Conservation (phyloP, 2,797 vertebrate species). For the Darevskia mixta region DNA sequence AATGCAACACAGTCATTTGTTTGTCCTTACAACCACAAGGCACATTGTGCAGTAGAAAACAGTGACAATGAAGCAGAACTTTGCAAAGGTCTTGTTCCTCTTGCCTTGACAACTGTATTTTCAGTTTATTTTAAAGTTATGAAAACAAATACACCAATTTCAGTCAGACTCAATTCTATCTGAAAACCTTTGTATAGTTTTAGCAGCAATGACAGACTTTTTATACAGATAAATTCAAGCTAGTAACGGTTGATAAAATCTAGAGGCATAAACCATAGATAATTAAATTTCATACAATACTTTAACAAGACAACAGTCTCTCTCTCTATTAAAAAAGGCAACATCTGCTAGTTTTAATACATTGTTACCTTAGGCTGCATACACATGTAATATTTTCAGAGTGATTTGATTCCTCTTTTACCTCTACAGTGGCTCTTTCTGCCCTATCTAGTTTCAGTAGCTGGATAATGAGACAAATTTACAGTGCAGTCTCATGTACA, state of each 20-base stretch:
- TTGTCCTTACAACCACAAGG: slow-evolving; percentile 11
- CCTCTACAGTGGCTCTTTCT: neutral
- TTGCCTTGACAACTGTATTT: slow-evolving; percentile 16
- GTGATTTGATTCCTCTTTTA: neutral
- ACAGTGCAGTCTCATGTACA: neutral
- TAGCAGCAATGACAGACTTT: slow-evolving; percentile 11
- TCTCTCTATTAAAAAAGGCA: slow-evolving; percentile 45
- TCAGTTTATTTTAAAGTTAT: slow-evolving; percentile 11
- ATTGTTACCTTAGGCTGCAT: slow-evolving; percentile 10
- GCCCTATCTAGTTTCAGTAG: neutral
- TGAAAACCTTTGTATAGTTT: neutral
- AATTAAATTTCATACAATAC: slow-evolving; percentile 3
- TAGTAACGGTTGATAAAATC: slow-evolving; percentile 15
- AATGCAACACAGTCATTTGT: slow-evolving; percentile 39
- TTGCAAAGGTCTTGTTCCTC: neutral
- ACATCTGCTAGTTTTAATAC: slow-evolving; percentile 41
- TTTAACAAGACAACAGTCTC: slow-evolving; percentile 35
- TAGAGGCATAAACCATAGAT: slow-evolving; percentile 36
- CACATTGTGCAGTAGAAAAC: neutral
- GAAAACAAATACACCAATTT: slow-evolving; percentile 16
- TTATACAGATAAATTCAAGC: slow-evolving; percentile 19
- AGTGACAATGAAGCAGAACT: slow-evolving; percentile 13
- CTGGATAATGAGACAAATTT: neutral
- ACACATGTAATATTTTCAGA: neutral
- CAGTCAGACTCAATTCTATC: fast-evolving